Percentiles rank a stretch among this genome's conserved stretches.
Evolutionary conservation across 2,888 invertebrate genomes (phyloP).

Genomic region (Phyllotreta cruciferae): DNA sequence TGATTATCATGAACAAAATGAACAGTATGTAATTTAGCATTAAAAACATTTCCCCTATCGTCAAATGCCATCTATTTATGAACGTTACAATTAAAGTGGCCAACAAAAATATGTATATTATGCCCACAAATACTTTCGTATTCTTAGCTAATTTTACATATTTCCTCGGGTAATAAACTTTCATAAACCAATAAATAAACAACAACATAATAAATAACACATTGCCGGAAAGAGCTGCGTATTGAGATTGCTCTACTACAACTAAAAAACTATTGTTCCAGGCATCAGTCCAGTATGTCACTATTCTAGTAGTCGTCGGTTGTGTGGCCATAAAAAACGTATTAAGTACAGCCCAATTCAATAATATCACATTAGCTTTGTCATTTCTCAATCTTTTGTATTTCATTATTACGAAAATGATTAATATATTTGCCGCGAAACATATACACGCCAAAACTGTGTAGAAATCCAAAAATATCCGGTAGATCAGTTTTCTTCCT

Average conservation of each 20-base stretch:
- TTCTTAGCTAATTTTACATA: constrained; percentile 27
- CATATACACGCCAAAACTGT: constrained; percentile 32
- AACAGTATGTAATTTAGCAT: constrained; percentile 24
- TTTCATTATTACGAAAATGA: constrained; percentile 35
- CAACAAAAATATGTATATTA: constrained; percentile 23
- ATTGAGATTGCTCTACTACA: constrained; percentile 28
- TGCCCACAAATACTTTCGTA: constrained; percentile 14
- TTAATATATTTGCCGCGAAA: constrained; percentile 30
- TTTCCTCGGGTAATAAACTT: constrained; percentile 28
- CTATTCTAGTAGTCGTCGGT: constrained; percentile 25
- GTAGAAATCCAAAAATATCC: constrained; percentile 30
- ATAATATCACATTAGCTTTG: constrained; percentile 33
- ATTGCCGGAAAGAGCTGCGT: constrained; percentile 20
- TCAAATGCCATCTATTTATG: not conserved
- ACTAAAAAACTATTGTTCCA: constrained; percentile 13
- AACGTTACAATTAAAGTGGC: constrained; percentile 18
- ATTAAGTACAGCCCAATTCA: constrained; percentile 36
- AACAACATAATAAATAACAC: constrained; percentile 30
- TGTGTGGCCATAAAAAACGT: constrained; percentile 26
- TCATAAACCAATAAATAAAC: constrained; percentile 34
- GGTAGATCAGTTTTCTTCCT: not conserved
- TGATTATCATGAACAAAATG: constrained; percentile 31
- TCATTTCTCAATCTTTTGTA: constrained; percentile 35
- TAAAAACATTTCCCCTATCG: constrained; percentile 19
- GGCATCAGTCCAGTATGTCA: not conserved